Conservation (phyloP, 2,113 vertebrate species). For the Bos indicus region DNA sequence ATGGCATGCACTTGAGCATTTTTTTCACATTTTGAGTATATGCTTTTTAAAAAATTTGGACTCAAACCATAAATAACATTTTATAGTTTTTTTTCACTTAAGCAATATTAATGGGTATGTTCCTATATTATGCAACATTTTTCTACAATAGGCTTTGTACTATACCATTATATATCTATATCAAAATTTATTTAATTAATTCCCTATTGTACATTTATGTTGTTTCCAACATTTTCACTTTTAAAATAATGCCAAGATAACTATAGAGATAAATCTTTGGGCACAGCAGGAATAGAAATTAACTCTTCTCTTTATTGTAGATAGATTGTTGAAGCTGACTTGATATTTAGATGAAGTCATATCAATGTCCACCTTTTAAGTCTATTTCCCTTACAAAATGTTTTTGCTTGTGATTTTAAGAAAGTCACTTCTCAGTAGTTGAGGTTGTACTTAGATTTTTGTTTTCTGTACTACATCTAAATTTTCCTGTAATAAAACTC, state of each 20-base stretch:
- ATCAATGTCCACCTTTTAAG: not conserved
- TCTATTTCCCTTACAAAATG: not conserved
- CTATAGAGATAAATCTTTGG: not conserved
- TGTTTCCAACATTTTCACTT: slow-evolving; percentile 40
- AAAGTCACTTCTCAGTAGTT: not conserved
- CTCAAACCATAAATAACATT: not conserved
- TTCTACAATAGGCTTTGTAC: not conserved
- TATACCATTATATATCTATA: not conserved
- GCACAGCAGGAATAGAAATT: not conserved
- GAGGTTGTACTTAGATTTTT: not conserved
- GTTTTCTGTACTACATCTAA: not conserved
- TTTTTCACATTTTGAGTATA: not conserved
- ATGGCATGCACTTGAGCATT: not conserved
- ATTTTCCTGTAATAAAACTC: not conserved
- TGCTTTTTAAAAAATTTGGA: not conserved
- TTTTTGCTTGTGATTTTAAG: not conserved
- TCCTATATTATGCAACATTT: not conserved
- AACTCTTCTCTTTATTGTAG: not conserved
- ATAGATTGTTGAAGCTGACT: not conserved
- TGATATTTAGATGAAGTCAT: not conserved
- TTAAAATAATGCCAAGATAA: slow-evolving; percentile 18
- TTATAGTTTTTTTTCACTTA: not conserved
- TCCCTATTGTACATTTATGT: slow-evolving; percentile 5
- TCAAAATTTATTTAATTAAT: slow-evolving; percentile 13
- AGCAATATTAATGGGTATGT: not conserved